A percentile compares a stretch with the other conserved stretches of the same genome.
Conservation (phyloP, 2,888 invertebrate species). For the Nymphalis urticae region DNA sequence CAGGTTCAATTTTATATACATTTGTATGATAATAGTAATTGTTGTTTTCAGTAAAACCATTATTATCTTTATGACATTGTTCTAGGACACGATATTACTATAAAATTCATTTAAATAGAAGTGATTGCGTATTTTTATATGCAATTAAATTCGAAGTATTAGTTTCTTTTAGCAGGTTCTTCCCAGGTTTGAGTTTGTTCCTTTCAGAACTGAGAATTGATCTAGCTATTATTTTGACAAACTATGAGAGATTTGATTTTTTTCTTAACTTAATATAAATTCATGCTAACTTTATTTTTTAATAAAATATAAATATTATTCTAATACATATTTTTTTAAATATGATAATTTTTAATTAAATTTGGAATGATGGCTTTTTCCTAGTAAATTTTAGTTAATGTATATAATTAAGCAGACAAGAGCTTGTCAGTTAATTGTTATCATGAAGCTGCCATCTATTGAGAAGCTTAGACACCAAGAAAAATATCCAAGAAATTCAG, state of each 20-base stretch:
- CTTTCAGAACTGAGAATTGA: too few species aligned
- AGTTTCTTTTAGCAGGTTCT: not conserved
- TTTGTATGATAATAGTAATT: not conserved
- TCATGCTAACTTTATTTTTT: not conserved
- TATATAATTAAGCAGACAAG: too few species aligned
- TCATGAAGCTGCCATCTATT: too few species aligned
- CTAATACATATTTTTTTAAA: not conserved
- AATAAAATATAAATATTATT: not conserved
- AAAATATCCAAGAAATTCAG: too few species aligned
- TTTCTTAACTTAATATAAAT: not conserved
- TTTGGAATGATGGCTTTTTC: too few species aligned
- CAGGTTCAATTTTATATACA: too few species aligned
- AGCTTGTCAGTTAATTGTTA: too few species aligned
- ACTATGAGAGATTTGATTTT: too few species aligned
- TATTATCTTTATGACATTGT: not conserved
- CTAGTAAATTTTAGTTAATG: too few species aligned
- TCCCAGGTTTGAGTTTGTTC: too few species aligned
- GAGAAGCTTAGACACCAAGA: too few species aligned
- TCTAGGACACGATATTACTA: not conserved
- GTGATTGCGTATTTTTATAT: not conserved
- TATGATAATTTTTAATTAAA: not conserved
- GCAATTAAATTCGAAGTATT: not conserved
- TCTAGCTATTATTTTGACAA: too few species aligned
- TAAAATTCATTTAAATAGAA: not conserved
- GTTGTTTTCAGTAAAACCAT: not conserved